Evolutionary conservation across 1,140 invertebrate species (phyloP).

Genomic region (Papilio aristodemus): DNA sequence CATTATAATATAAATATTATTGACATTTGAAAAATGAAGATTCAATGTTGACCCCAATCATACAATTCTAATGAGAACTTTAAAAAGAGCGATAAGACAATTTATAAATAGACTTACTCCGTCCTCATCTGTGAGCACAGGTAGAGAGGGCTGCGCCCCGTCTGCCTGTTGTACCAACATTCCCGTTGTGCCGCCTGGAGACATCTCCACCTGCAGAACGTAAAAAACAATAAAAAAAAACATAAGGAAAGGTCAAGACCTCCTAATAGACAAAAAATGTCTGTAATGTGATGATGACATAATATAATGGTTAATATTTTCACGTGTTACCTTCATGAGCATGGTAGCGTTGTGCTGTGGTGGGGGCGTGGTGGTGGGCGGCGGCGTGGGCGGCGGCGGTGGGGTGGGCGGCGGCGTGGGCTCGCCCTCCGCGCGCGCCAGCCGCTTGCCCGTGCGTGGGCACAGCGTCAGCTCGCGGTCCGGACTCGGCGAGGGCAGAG

Average conservation of each 20-base stretch:
- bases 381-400: conserved; percentile 49
- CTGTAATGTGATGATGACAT: too few species aligned
- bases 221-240: not conserved
- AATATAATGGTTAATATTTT: too few species aligned
- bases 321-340: conserved; percentile 72
- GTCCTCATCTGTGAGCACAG: conserved; percentile 75
- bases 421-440: conserved; percentile 85
- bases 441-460: conserved; percentile 84
- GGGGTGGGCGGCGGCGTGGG: conserved; percentile 80
- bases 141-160: conserved; percentile 72
- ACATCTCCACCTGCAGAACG: conserved; percentile 83
- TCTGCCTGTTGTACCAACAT: conserved; percentile 81
- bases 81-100: too few species aligned
- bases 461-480: conserved; percentile 85
- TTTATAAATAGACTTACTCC: too few species aligned
- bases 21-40: too few species aligned
- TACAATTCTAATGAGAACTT: too few species aligned
- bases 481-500: conserved; percentile 84
- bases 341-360: conserved; percentile 50
- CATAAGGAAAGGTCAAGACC: too few species aligned
- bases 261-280: not conserved
- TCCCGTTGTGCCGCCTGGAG: conserved; percentile 84
- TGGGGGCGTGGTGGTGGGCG: conserved; percentile 42
- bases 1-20: too few species aligned
- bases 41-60: too few species aligned